Conservation (phyloP, 1,140 invertebrate genomes). For the Venustaconcha ellipsiformis region DNA sequence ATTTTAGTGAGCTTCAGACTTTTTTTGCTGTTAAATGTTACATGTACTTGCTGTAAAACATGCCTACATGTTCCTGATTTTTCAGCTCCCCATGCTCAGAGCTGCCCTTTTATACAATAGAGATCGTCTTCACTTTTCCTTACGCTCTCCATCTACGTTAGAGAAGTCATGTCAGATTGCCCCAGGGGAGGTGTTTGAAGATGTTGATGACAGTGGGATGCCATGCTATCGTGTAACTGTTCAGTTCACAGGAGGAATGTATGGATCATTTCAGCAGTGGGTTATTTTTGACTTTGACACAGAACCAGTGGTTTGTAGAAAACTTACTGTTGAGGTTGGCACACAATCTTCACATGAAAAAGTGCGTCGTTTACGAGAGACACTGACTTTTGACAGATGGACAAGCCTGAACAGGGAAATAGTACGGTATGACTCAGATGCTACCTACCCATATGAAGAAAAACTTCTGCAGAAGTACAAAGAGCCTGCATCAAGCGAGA, state of each 20-base stretch:
- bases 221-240: constrained; percentile 49
- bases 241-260: constrained; percentile 58
- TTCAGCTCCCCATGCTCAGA: constrained; percentile 46
- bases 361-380: constrained; percentile 50
- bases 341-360: constrained; percentile 50
- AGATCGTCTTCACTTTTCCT: constrained; percentile 59
- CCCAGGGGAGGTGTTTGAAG: constrained; percentile 47
- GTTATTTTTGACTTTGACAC: constrained; percentile 61
- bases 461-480: constrained; percentile 53
- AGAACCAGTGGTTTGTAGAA: constrained; percentile 50
- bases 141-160: constrained; percentile 24
- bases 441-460: constrained; percentile 32
- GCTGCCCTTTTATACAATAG: constrained; percentile 59
- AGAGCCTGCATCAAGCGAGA: constrained; percentile 45
- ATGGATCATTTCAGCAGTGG: constrained; percentile 64
- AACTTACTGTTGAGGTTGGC: constrained; percentile 58
- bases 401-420: constrained; percentile 56
- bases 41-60: too few relatives aligned
- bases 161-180: constrained; percentile 49
- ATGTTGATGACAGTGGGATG: constrained; percentile 35
- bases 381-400: constrained; percentile 60
- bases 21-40: too few relatives aligned
- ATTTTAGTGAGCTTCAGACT: too few relatives aligned
- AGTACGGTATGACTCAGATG: constrained; percentile 29
- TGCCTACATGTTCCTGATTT: neutral